phyloP scores from a whole-genome alignment of 2,888 invertebrate genomes.

The Orchesella flavescens region DNA sequence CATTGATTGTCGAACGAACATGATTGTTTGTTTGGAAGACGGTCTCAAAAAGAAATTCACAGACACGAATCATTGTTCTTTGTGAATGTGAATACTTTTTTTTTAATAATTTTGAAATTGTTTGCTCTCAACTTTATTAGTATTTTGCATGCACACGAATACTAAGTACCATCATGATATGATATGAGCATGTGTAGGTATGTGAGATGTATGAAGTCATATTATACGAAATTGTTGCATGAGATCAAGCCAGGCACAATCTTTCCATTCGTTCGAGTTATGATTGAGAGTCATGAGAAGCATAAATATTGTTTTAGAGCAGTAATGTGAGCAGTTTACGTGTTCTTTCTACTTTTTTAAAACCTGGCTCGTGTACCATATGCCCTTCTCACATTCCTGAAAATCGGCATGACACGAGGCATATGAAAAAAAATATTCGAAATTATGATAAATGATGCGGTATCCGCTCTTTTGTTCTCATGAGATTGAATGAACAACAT shows the following conservation, averaged over 20 bases:
- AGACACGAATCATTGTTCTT: conserved; percentile 35
- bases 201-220: neutral
- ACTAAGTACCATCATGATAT: too few relatives aligned
- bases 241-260: neutral
- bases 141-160: conserved; percentile 22
- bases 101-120: conserved; percentile 14
- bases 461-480: conserved; percentile 51
- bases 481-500: conserved; percentile 4
- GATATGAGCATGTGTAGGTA: neutral
- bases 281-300: conserved; percentile 43
- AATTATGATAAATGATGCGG: conserved; percentile 62
- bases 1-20: conserved; percentile 41
- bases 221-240: conserved; percentile 20
- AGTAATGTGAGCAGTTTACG: neutral
- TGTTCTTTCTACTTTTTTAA: conserved; percentile 15
- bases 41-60: conserved; percentile 20
- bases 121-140: conserved; percentile 34
- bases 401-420: conserved; percentile 56
- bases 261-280: conserved; percentile 14
- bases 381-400: conserved; percentile 48
- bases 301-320: neutral
- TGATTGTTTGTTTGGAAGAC: conserved; percentile 23
- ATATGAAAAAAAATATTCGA: conserved; percentile 40
- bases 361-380: conserved; percentile 60
- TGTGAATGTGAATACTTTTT: neutral